Conservation (phyloP, 2,797 vertebrate species). For the Lates japonicus region DNA sequence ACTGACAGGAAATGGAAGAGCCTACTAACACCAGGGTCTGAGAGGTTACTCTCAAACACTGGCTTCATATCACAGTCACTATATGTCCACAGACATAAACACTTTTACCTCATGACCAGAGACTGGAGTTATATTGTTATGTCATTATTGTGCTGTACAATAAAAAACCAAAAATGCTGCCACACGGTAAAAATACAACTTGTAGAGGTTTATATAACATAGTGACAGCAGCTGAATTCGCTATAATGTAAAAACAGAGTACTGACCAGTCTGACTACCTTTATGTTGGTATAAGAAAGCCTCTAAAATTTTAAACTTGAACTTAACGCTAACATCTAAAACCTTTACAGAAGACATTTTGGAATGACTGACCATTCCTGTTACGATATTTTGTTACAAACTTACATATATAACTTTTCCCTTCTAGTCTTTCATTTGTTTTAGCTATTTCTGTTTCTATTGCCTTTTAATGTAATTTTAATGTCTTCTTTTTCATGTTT, state of each 20-base stretch:
- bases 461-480: no score
- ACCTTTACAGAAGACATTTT: no score
- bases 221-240: not conserved
- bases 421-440: no score
- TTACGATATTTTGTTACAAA: no score
- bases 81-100: not conserved
- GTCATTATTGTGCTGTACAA: not conserved
- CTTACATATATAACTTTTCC: no score
- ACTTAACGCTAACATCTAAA: not conserved
- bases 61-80: not conserved
- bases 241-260: no score
- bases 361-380: no score
- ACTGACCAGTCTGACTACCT: not conserved
- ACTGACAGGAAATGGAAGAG: conserved; percentile 2
- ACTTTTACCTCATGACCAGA: not conserved
- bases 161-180: not conserved
- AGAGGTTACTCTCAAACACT: not conserved
- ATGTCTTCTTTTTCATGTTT: no score
- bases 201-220: not conserved
- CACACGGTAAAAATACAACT: not conserved
- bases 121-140: not conserved
- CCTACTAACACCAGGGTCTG: not conserved
- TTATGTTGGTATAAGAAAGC: not conserved
- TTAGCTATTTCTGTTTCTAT: no score
- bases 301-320: not conserved